Percentiles rank a stretch among this genome's conserved stretches.
Evolutionary conservation across 1,140 invertebrate species (phyloP).

Genomic region (Temnothorax curvispinosus): DNA sequence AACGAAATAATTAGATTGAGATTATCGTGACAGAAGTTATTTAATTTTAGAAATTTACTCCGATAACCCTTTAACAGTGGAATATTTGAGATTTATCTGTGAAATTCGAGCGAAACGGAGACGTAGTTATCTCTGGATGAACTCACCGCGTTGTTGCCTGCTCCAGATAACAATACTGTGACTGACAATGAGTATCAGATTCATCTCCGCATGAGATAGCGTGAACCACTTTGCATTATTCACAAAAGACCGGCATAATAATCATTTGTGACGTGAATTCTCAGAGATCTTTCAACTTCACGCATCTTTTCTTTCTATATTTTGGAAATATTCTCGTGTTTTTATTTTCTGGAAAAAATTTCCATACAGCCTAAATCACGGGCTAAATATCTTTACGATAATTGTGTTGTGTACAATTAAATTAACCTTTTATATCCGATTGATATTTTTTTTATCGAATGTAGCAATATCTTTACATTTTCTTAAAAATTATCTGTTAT

Average conservation of each 20-base stretch:
- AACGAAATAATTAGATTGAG: background rate
- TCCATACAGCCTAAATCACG: background rate
- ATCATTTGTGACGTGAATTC: background rate
- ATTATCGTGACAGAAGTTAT: background rate
- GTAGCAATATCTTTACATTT: background rate
- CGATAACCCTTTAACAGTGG: background rate
- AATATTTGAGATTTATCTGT: background rate
- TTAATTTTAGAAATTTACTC: background rate
- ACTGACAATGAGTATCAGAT: background rate
- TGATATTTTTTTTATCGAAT: background rate
- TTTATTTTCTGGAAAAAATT: background rate
- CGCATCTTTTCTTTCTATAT: background rate
- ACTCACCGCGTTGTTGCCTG: background rate
- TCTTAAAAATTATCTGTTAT: background rate
- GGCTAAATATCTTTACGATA: background rate
- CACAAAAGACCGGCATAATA: background rate
- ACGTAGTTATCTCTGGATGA: background rate
- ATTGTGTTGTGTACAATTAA: background rate
- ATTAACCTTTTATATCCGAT: no score
- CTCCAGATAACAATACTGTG: conserved; percentile 18
- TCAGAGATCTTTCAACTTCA: background rate
- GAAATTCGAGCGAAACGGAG: background rate
- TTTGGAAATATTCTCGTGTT: background rate
- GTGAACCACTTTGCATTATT: background rate
- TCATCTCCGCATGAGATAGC: background rate